Percentiles rank a stretch among this genome's conserved stretches.
Evolutionary conservation across 2,113 vertebrate species (phyloP).

Genomic region (Benitochromis conjunctus): DNA sequence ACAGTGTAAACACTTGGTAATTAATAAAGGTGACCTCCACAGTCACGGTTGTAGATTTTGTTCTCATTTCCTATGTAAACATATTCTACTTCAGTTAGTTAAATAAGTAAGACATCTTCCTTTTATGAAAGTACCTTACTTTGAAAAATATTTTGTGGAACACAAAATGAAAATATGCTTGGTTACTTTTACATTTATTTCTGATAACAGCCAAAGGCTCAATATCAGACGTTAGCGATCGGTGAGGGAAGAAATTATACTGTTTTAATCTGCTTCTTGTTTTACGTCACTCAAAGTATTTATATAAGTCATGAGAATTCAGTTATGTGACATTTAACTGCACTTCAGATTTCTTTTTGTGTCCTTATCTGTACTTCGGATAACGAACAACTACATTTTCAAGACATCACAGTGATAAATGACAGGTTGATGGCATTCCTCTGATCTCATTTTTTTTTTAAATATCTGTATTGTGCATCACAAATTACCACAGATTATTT

Average conservation of each 20-base stretch:
- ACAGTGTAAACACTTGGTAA: not conserved
- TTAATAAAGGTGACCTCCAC: not conserved
- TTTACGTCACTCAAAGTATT: not conserved
- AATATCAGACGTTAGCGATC: not conserved
- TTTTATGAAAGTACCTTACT: not conserved
- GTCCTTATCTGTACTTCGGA: not conserved
- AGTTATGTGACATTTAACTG: not conserved
- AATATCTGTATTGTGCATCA: not conserved
- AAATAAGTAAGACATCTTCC: not conserved
- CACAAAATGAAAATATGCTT: not conserved
- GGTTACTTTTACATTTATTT: not conserved
- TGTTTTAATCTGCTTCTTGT: not conserved
- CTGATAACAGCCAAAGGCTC: not conserved
- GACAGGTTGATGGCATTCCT: not conserved
- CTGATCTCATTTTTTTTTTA: not conserved
- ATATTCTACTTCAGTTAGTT: not conserved
- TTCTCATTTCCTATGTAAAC: not conserved
- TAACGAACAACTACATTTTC: not conserved
- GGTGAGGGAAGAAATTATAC: not conserved
- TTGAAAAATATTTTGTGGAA: not conserved
- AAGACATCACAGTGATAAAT: not conserved
- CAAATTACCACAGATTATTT: not conserved
- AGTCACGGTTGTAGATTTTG: not conserved
- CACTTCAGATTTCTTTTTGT: not conserved
- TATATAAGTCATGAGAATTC: not conserved